Evolutionary conservation across 2,888 invertebrate genomes (phyloP), one percentile per base, ranked within the genome.

Genomic region (Habrosyne pyritoides): DNA sequence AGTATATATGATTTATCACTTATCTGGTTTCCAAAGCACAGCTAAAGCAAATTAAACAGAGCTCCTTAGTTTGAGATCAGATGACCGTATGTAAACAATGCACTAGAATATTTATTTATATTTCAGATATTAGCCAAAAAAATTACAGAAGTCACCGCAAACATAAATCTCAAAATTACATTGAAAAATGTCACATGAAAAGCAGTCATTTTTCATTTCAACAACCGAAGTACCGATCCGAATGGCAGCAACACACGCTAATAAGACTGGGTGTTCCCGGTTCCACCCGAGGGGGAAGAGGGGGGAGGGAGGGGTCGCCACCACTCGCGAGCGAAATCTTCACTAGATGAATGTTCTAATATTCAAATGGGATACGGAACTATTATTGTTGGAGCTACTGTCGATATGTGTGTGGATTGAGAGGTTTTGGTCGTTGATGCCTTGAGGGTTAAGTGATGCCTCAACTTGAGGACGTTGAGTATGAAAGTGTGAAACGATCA

Each of bases 351-450:
- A 91, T 91, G 91, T 91, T 91, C 91, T 92, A 92, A 92, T 92
- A 92, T 92, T 91, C 91, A 92, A 92, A 92, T 92, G 91, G 91
- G 89, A 91, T 91, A 88, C 90, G 90, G 92, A 92, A 92, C 92
- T 92, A 92, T 91, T 92, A 91, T 92, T 92, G 91, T 91, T 87
- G 86, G 89, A 92, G 91, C 91, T 84, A 91, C 90, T 92, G 91
- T 91, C 91, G 90, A 92, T 92, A 90, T 84, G 68, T 75, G 69
- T 56, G 56, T 36, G 64, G 84, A 64, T 28, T 26, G 12, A 70
- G 21, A 6, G 8, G 66, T 71, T 66, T 91, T 91, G 90, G 79
- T 89, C 73, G 65, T 86, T 64, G 56, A 10, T 28, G 26, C 24
- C 14, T 10, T 3, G 47, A 6, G 36, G 14, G 12, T 14, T 14